A percentile compares a stretch with the other conserved stretches of the same genome.
These are phyloP conservation scores for Rotaria macrura DNA, from an alignment of 2,888 invertebrate genomes.

Conservation along the genomic window DNA sequence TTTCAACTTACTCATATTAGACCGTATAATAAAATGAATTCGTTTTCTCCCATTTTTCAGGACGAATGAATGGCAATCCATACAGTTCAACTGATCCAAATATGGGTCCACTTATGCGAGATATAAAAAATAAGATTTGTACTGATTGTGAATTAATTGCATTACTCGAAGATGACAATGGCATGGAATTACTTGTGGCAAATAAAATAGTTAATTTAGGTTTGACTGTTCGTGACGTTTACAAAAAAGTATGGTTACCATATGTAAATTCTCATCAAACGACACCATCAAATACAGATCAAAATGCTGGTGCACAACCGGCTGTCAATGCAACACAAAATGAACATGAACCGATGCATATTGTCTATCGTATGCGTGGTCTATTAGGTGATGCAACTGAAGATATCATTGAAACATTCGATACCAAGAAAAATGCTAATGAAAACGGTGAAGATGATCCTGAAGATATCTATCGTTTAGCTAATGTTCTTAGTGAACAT, in stretches of 20 bases:
- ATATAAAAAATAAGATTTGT: constrained; percentile 89
- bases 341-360: constrained; percentile 89
- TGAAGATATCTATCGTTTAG: constrained; percentile 83
- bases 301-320: not conserved
- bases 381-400: constrained; percentile 94
- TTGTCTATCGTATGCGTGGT: constrained; percentile 93
- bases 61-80: constrained; percentile 93
- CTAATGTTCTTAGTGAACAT: constrained; percentile 70
- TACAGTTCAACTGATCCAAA: constrained; percentile 86
- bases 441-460: constrained; percentile 74
- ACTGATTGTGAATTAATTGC: constrained; percentile 91
- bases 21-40: too few species aligned
- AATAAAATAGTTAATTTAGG: constrained; percentile 95
- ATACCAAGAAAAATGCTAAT: constrained; percentile 58
- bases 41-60: constrained; percentile 50
- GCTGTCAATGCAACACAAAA: constrained; percentile 50
- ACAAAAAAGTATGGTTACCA: constrained; percentile 53
- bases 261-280: constrained; percentile 34
- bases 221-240: constrained; percentile 74
- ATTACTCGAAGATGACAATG: constrained; percentile 88
- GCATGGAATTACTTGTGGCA: constrained; percentile 90
- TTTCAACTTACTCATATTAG: too few species aligned
- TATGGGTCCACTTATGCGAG: constrained; percentile 89
- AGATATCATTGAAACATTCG: constrained; percentile 88
- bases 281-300: not conserved